Percentiles rank a stretch among this genome's conserved stretches.
Evolutionary conservation across 2,888 invertebrate genomes (phyloP).

Genomic region (Dicycla oo): DNA sequence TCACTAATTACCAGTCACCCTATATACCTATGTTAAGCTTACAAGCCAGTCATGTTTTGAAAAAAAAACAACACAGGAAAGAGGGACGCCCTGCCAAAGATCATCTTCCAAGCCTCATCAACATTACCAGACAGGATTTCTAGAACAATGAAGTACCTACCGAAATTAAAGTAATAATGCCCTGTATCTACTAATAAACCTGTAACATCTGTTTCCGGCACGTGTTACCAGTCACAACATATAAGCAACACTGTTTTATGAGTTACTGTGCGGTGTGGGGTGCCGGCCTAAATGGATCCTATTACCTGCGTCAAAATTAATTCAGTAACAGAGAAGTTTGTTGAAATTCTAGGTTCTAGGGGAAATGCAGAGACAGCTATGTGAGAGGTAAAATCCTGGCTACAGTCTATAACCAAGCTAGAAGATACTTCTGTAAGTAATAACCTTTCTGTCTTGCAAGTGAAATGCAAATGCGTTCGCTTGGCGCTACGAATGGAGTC

Average conservation of each 20-base stretch:
- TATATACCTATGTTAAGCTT: too few relatives aligned
- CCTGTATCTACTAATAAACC: slow-evolving; percentile 49
- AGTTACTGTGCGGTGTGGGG: slow-evolving; percentile 36
- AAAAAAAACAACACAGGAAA: not conserved
- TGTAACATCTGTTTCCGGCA: slow-evolving; percentile 82
- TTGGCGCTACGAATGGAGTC: not conserved
- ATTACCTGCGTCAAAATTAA: slow-evolving; percentile 5
- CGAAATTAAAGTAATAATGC: slow-evolving; percentile 37
- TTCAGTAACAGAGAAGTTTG: not conserved
- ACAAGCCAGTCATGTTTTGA: not conserved
- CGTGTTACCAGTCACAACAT: slow-evolving; percentile 69
- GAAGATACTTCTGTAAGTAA: too few relatives aligned
- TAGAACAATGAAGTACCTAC: slow-evolving; percentile 27
- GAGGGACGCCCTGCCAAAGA: too few relatives aligned
- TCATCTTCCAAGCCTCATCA: not conserved
- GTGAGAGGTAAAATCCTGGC: not conserved
- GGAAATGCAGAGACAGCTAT: not conserved
- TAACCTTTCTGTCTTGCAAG: too few relatives aligned
- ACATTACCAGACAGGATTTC: not conserved
- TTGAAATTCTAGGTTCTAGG: not conserved
- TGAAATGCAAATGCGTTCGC: not conserved
- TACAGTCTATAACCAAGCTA: too few relatives aligned
- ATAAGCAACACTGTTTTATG: slow-evolving; percentile 67
- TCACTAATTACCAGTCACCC: too few relatives aligned
- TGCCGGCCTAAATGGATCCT: slow-evolving; percentile 12